A percentile compares a stretch with the other conserved stretches of the same genome.
These are phyloP conservation scores for Glaucomys volans DNA, from an alignment of 2,113 vertebrate genomes.

Conservation along the genomic window DNA sequence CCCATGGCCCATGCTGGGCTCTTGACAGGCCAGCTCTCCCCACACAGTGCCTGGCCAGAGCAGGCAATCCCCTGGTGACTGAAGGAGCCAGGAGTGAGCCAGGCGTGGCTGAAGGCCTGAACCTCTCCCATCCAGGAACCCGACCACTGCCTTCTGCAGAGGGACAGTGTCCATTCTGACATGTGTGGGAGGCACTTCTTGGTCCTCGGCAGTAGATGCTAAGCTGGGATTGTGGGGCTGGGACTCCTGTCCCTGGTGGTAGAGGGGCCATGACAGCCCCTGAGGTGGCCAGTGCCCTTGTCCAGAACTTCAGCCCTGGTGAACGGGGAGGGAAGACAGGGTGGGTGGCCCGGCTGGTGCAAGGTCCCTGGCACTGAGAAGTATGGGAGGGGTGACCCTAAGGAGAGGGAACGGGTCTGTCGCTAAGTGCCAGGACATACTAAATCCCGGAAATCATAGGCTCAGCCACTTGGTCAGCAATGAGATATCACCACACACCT, in stretches of 20 bases:
- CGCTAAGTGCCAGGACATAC: neutral
- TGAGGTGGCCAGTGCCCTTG: rapidly evolving
- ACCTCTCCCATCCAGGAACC: neutral
- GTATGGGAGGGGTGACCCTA: neutral
- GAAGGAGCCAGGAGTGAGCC: neutral
- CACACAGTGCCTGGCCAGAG: neutral
- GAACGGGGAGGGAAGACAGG: neutral
- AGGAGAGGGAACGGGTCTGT: neutral
- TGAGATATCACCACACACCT: neutral
- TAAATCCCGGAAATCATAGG: neutral
- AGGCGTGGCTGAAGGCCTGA: neutral
- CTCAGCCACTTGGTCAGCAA: neutral
- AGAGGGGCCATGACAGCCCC: neutral
- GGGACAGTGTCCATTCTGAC: neutral
- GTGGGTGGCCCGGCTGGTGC: rapidly evolving
- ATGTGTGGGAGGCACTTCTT: neutral
- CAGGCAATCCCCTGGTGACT: neutral
- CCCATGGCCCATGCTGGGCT: too few species aligned
- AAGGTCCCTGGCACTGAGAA: neutral
- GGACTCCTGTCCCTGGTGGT: rapidly evolving
- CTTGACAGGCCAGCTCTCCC: neutral
- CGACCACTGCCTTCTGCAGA: neutral
- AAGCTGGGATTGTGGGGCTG: neutral
- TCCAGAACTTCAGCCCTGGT: neutral
- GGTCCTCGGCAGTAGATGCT: neutral